Evolutionary conservation across 2,113 vertebrate genomes (phyloP), one percentile per base, ranked within the genome.

Genomic region (Zootoca vivipara): DNA sequence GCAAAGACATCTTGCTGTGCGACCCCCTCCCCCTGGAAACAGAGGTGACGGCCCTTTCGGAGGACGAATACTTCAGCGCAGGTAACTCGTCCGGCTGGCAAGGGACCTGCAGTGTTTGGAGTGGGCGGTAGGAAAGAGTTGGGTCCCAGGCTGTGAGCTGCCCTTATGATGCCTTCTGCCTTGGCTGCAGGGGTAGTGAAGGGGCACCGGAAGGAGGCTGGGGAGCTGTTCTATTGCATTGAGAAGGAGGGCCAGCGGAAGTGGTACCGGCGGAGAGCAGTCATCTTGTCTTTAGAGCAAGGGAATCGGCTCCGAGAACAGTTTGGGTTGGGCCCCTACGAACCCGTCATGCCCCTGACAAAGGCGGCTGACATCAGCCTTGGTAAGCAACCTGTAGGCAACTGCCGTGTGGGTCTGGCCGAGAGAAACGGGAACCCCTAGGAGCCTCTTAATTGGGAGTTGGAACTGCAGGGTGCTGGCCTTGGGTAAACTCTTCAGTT

Each of bases 361-460:
- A 99, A 99, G 96, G 99, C 98, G 79, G 98, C 98, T 1, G 99
- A 99, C 95, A 99, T 99, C 96, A 99, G 99, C 92, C 98, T 99
- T 0, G 99, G 99, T 99, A 90, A 95, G 96, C 42, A 67, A 20
- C 42, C 22, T 4, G 24, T 74, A 40, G 24, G 42, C 15, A 69
- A 85, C 8, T 1, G 73, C 35, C n/a, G 6, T 8, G 0, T 26
- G 81, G 26, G 56, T 12, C 67, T 92, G 78, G 28, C 5, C 6
- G 0, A 22, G 33, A 26, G 79, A 5, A 22, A 24, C 8, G 40
- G n/a, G 9, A 12, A 16, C 33, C 2, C 30, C 28, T 5, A 30
- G 26, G 75, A 40, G 12, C 26, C 5, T 42, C 7, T 58, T n/a
- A 30, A 20, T 6, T 18, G 6, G 4, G n/a, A 7, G 52, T 28